Percentiles rank a stretch among this genome's conserved stretches.
These are phyloP conservation scores for Dynastes maya DNA, from an alignment of 2,888 invertebrate species.

Conservation along the genomic window DNA sequence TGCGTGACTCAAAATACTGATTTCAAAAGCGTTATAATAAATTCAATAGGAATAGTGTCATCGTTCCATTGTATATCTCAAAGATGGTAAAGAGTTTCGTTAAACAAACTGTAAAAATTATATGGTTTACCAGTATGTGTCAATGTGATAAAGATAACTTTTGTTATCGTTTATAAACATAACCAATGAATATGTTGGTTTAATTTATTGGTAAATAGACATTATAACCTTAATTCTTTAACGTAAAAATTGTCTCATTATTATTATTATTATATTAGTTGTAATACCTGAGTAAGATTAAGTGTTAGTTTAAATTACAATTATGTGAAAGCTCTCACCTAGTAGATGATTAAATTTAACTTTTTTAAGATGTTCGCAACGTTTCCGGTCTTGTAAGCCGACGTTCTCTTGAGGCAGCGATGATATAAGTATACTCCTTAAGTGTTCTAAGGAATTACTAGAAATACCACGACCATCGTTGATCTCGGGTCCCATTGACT, in stretches of 20 bases:
- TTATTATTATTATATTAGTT: not conserved
- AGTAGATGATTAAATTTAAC: constrained; percentile 47
- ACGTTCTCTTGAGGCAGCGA: constrained; percentile 75
- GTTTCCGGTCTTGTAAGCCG: constrained; percentile 68
- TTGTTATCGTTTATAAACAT: too few relatives aligned
- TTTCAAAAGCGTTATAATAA: constrained; percentile 8
- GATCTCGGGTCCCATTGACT: constrained; percentile 58
- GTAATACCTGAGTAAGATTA: too few relatives aligned
- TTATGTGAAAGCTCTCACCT: constrained; percentile 52
- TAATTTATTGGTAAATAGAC: too few relatives aligned
- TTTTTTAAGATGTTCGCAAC: constrained; percentile 55
- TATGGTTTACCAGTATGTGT: too few relatives aligned
- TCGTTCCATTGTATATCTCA: not conserved
- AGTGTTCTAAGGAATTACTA: constrained; percentile 72
- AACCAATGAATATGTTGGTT: too few relatives aligned
- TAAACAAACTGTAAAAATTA: too few relatives aligned
- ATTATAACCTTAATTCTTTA: not conserved
- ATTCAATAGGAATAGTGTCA: constrained; percentile 28
- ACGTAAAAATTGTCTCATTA: not conserved
- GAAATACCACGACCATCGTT: constrained; percentile 68
- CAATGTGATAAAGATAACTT: too few relatives aligned
- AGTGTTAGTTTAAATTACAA: not conserved
- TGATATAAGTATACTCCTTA: constrained; percentile 74
- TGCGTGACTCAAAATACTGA: not conserved
- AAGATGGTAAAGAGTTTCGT: not conserved